Evolutionary conservation across 2,797 vertebrate species (phyloP), one percentile per base, ranked within the genome.

Genomic region (Arrhamphus sclerolepis): DNA sequence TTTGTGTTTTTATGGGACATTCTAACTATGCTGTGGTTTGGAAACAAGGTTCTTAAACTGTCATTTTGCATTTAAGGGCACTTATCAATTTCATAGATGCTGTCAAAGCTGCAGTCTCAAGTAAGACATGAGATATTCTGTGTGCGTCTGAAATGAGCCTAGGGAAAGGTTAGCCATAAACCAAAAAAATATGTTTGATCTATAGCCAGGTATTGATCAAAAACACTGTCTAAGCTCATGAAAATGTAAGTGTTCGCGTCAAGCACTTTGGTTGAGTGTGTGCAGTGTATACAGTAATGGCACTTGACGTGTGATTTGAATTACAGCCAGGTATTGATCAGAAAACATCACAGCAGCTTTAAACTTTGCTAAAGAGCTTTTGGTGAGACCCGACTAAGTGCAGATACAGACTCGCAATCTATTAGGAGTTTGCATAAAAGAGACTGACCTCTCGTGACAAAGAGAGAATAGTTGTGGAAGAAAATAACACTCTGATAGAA

Each of bases 171-270:
- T 78, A 75, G 83, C 85, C 72, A 73, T 87, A 89, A 89, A 89
- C 75, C 75, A 62, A 67, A 86, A 85, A 82, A 31, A 85, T 82
- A 81, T 82, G 81, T 87, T 85, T 91, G 89, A 91, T 86, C 83
- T 84, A 83, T 83, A 56, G 84, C 69, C 87, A 87, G 88, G 77
- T 91, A 91, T 92, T 86, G 88, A 92, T 92, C 85, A 83, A 77
- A 87, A 88, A 82, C 83, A 86, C 64, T 44, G 79, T 88, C 75
- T 72, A 40, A 76, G 82, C 82, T 88, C 65, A 79, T 85, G 83
- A 81, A 89, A 88, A 82, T 75, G 72, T 74, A 67, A 75, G 62
- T 28, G 64, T 54, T 56, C 71, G 40, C 43, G 21, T 22, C 3
- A 60, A 72, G 64, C 66, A 56, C 75, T 75, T 71, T 44, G 54